phyloP scores from a whole-genome alignment of 2,888 invertebrate genomes.

The Globia sparganii region DNA sequence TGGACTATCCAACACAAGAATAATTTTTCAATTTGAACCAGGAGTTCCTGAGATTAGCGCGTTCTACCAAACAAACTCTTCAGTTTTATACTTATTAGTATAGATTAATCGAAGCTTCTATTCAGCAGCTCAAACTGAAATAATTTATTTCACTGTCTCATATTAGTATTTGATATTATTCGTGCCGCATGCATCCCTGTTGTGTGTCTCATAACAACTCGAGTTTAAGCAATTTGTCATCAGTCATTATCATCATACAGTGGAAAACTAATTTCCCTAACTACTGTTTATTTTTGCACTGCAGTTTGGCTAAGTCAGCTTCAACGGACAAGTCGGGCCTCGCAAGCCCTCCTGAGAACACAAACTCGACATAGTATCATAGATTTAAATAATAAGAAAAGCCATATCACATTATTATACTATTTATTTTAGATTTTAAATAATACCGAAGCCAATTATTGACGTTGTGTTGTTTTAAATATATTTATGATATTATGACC shows the following conservation, averaged over 20 bases:
- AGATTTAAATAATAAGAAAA: slow-evolving; percentile 26
- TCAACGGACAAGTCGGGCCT: slow-evolving; percentile 18
- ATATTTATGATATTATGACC: slow-evolving; percentile 53
- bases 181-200: not conserved
- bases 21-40: too few relatives aligned
- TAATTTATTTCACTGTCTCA: not conserved
- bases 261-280: slow-evolving; percentile 16
- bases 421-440: slow-evolving; percentile 1
- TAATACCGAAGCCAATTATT: slow-evolving; percentile 19
- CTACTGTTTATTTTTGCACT: slow-evolving; percentile 39
- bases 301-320: slow-evolving; percentile 33
- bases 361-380: slow-evolving; percentile 38
- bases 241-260: not conserved
- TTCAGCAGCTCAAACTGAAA: not conserved
- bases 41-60: too few relatives aligned
- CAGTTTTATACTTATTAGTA: too few relatives aligned
- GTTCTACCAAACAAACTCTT: too few relatives aligned
- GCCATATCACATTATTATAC: slow-evolving; percentile 14
- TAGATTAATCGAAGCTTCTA: not conserved
- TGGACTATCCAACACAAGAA: too few relatives aligned
- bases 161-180: not conserved
- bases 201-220: not conserved
- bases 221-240: not conserved
- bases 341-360: slow-evolving; percentile 22
- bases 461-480: slow-evolving; percentile 20